Evolutionary conservation across 1,140 invertebrate species (phyloP).

Genomic region (Bombus affinis): DNA sequence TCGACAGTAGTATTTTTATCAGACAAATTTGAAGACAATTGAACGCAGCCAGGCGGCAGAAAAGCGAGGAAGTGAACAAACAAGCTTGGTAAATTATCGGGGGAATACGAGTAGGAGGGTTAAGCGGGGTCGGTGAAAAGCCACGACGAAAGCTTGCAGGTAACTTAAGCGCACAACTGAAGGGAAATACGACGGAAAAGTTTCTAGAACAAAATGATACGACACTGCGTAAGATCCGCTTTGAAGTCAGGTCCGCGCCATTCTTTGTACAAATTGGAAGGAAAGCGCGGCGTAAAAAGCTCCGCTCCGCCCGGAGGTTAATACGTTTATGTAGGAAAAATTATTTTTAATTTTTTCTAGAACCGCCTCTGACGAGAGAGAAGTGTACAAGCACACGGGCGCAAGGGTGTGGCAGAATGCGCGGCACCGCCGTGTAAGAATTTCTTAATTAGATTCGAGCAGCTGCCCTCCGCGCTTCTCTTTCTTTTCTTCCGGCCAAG

Average conservation of each 20-base stretch:
- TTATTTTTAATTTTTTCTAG: slow-evolving; percentile 76
- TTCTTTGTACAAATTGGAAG: slow-evolving; percentile 71
- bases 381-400: slow-evolving; percentile 1
- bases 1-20: not conserved
- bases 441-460: slow-evolving; percentile 76
- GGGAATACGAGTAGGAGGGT: not conserved
- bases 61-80: slow-evolving; percentile 23
- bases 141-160: slow-evolving; percentile 34
- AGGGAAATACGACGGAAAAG: slow-evolving; percentile 56
- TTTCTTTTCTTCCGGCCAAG: slow-evolving; percentile 58
- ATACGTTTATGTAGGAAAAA: slow-evolving; percentile 74
- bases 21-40: not conserved
- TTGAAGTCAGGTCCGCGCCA: slow-evolving; percentile 65
- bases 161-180: slow-evolving; percentile 51
- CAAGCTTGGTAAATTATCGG: slow-evolving; percentile 31
- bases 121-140: slow-evolving; percentile 45
- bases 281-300: slow-evolving; percentile 56
- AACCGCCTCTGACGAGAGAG: slow-evolving; percentile 47
- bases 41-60: not conserved
- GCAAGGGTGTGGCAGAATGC: slow-evolving; percentile 47
- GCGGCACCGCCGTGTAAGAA: slow-evolving; percentile 71
- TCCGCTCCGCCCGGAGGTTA: slow-evolving; percentile 59
- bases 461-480: slow-evolving; percentile 46
- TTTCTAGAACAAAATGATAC: slow-evolving; percentile 66
- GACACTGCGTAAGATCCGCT: slow-evolving; percentile 66